Evolutionary conservation across 2,888 invertebrate genomes (phyloP), one percentile per base, ranked within the genome.

Genomic region (Criorhina ranunculi): DNA sequence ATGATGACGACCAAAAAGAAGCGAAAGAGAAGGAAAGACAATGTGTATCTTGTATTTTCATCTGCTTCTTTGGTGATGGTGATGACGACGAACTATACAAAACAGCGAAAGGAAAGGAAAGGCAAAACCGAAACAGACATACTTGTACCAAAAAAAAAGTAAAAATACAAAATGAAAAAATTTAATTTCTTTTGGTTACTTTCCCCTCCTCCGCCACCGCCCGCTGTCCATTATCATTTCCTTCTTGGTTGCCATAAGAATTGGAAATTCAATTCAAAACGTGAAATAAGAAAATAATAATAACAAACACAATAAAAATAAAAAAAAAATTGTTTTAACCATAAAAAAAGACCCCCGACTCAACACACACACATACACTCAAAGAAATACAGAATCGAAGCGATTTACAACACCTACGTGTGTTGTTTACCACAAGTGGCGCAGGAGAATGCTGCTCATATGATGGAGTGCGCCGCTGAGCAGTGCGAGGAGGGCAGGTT

Each of bases 211-310:
- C 62, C 17, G 12, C 53, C 17, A 11, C 53, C 15, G 53, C n/a
- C 53, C 29, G 17, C 4, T 24, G 4, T 24, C 24, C 24, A 24
- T 4, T 24, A n/a, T n/a, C 7, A 31, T 70, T 15, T 15, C 53
- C 12, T 17, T 29, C 33, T 31, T 11, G 29, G 31, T 15, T 8
- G 57, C 72, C 51, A 66, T 44, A 83, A 51, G 69, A 85, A 75
- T 75, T 85, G 85, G 80, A 85, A 85, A 85, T 80, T 75, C 80
- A 80, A 80, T 80, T 85, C 85, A 80, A 85, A 80, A 69, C 85
- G 80, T 80, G 80, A 85, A 85, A 75, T 76, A 85, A 85, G 85
- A 85, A 85, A 85, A 85, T 85, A 85, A 85, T 85, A 85, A 85
- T 85, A 85, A 85, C 73, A 85, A n/a, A 85, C 75, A 85, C 85